phyloP scores from a whole-genome alignment of 2,113 vertebrate genomes.

The Spermophilus dauricus region DNA sequence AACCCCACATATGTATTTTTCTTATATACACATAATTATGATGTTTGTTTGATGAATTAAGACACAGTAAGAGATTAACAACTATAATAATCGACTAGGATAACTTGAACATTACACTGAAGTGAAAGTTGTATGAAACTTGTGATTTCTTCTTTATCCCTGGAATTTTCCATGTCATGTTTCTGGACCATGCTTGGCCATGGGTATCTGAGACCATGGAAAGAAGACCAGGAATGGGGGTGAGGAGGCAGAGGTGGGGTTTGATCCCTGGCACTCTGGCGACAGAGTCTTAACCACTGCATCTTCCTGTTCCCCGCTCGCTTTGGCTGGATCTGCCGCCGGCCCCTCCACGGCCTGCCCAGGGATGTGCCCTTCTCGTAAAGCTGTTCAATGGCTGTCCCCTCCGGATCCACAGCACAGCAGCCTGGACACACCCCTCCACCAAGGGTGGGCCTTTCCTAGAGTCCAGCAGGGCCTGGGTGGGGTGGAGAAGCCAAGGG shows the following conservation, averaged over 20 bases:
- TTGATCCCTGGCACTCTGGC: background rate
- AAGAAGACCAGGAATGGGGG: background rate
- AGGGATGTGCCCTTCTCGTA: conserved; percentile 90
- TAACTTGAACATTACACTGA: background rate
- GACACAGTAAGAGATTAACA: background rate
- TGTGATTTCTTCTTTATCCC: background rate
- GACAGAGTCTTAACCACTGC: background rate
- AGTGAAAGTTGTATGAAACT: background rate
- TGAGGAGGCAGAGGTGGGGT: background rate
- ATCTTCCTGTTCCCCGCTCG: background rate
- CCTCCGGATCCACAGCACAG: conserved; percentile 91
- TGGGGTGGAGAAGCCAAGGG: background rate
- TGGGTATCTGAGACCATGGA: background rate
- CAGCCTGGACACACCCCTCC: conserved; percentile 91
- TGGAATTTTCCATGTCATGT: background rate
- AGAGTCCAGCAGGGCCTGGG: accelerated
- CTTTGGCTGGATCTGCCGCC: background rate
- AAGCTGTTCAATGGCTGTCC: conserved; percentile 95
- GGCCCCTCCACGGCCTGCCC: background rate
- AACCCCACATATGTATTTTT: background rate
- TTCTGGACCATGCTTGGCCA: background rate
- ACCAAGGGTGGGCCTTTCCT: conserved; percentile 89
- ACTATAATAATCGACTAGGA: background rate
- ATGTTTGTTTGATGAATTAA: background rate
- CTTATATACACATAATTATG: background rate